Conservation (phyloP, 2,113 vertebrate genomes). For the Elephas maximus region DNA sequence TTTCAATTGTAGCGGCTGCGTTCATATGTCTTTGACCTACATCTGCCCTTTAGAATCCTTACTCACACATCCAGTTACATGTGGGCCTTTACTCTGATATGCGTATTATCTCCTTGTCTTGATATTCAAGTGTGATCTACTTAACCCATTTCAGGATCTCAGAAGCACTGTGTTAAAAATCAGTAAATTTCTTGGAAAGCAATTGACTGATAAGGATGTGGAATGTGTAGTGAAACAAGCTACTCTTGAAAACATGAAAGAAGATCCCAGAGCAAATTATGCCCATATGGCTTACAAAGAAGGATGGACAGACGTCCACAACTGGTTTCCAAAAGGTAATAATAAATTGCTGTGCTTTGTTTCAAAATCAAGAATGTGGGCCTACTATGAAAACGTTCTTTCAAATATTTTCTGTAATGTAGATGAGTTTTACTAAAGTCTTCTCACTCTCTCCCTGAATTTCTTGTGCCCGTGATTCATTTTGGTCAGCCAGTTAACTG, state of each 20-base stretch:
- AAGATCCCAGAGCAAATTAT: constrained; percentile 84
- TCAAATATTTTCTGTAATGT: background rate
- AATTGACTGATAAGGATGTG: background rate
- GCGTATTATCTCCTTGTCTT: background rate
- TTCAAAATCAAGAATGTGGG: background rate
- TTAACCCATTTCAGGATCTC: constrained; percentile 82
- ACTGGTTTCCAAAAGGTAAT: constrained; percentile 78
- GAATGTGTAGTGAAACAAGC: constrained; percentile 85
- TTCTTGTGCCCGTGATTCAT: background rate
- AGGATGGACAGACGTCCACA: background rate
- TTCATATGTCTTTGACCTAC: background rate
- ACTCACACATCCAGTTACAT: background rate
- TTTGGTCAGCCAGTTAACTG: background rate
- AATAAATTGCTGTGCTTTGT: background rate
- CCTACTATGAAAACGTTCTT: background rate
- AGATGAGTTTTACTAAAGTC: background rate
- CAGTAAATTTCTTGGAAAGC: constrained; percentile 85
- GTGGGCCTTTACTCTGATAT: background rate
- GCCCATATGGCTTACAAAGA: background rate
- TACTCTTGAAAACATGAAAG: constrained; percentile 85
- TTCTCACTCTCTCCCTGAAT: background rate
- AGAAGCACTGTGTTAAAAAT: constrained; percentile 81
- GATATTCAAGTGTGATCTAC: background rate
- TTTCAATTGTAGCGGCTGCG: background rate
- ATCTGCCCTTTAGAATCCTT: background rate